These are phyloP conservation scores for Monochamus saltuarius DNA, from an alignment of 1,140 invertebrate genomes.

Conservation along the genomic window DNA sequence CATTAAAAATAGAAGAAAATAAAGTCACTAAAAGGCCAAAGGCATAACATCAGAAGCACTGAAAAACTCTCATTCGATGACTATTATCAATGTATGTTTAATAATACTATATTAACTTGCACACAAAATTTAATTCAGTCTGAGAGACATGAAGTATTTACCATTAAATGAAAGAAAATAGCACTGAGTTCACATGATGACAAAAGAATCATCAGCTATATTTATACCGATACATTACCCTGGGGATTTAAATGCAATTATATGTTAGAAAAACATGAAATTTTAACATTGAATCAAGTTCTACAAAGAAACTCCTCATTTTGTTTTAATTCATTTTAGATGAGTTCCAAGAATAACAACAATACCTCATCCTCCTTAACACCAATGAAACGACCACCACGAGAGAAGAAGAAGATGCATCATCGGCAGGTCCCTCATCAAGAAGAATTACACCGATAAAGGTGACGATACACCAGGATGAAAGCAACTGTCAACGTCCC, in stretches of 20 bases:
- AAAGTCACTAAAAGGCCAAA: constrained; percentile 40
- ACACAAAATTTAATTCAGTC: constrained; percentile 21
- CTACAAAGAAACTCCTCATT: too few relatives aligned
- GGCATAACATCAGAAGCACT: constrained; percentile 34
- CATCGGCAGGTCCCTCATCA: too few relatives aligned
- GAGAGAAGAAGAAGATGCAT: too few relatives aligned
- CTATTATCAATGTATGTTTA: constrained; percentile 32
- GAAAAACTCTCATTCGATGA: constrained; percentile 34
- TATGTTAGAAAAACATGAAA: too few relatives aligned
- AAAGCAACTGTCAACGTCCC: too few relatives aligned
- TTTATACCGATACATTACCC: constrained; percentile 19
- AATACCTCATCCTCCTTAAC: too few relatives aligned
- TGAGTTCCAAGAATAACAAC: too few relatives aligned
- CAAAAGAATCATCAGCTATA: constrained; percentile 18
- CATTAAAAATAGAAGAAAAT: constrained; percentile 23
- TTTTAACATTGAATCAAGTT: too few relatives aligned
- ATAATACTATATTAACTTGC: constrained; percentile 13
- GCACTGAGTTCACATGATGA: constrained; percentile 24
- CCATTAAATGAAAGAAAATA: constrained; percentile 33
- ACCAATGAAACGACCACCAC: too few relatives aligned
- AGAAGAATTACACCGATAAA: too few relatives aligned
- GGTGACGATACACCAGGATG: too few relatives aligned
- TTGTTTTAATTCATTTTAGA: too few relatives aligned
- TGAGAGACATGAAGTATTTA: constrained; percentile 29
- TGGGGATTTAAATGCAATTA: constrained; percentile 14